A percentile compares a stretch with the other conserved stretches of the same genome.
phyloP scores from a whole-genome alignment of 64 coral and sea anemone genomes.

The Montipora foliosa region DNA sequence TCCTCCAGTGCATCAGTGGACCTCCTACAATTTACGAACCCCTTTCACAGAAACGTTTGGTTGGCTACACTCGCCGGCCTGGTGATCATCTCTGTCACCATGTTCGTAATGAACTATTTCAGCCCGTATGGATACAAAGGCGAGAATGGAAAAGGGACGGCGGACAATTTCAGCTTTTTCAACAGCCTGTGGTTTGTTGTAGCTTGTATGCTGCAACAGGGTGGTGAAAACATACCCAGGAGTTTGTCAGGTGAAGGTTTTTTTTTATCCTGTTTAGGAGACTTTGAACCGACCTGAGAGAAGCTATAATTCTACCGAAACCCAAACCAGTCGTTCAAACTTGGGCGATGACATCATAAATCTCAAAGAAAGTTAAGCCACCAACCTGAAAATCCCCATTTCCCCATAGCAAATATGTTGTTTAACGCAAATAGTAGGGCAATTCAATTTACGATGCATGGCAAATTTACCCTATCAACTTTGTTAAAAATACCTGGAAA shows the following conservation, averaged over 20 bases:
- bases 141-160: background rate
- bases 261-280: background rate
- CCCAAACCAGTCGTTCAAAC: too few species aligned
- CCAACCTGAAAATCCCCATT: too few species aligned
- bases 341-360: too few species aligned
- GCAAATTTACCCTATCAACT: too few species aligned
- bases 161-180: conserved; percentile 22
- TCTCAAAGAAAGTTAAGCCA: too few species aligned
- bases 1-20: background rate
- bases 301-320: too few species aligned
- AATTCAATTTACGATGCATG: too few species aligned
- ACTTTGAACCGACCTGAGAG: too few species aligned
- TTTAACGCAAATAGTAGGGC: too few species aligned
- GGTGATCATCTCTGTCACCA: conserved; percentile 26
- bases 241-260: conserved; percentile 48
- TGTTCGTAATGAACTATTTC: conserved; percentile 56
- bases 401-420: too few species aligned
- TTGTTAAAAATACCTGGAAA: too few species aligned
- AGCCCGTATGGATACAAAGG: conserved; percentile 68
- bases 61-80: background rate
- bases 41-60: conserved; percentile 57
- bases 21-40: conserved; percentile 55
- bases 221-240: conserved; percentile 34
- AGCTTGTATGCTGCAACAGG: conserved; percentile 72
- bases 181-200: conserved; percentile 68